Base-by-base conservation (phyloP, 2,888 invertebrate species). In the Plusia festucae region DNA sequence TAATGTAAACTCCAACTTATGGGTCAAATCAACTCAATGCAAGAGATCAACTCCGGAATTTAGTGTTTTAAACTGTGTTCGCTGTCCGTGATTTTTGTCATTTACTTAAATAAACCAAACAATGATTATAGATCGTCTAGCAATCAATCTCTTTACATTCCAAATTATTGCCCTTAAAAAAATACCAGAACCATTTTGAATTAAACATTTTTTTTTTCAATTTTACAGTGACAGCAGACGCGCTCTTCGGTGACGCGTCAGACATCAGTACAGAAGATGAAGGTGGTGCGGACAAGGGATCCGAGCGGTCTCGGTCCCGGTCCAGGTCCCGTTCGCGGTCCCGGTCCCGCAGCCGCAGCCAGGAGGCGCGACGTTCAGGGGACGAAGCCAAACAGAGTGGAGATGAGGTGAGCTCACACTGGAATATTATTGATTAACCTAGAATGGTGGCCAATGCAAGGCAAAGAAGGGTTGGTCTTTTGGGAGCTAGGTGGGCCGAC, bases 231-330 rank as follows among this genome's bases (percentile, higher is more conserved):
- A 97, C 97, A 32, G 98, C 98, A 0, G 97, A 97, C 74, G 98
- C 98, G 9, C 95, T 99, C 30, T 99, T 99, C 91, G 99, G 99
- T 13, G 99, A 99, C 92, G 99, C 98, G 16, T 97, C 98, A 70
- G 99, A 99, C 88, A 99, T 99, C 53, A 98, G 98, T 87, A 97
- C 97, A 8, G 98, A 98, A 76, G 98, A 98, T 79, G 98, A 97
- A 66, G 96, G 94, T 7, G 89, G 94, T 13, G 89, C 84, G 4
- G 87, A 86, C 65, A 93, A 93, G 79, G 90, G 84, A 15, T 87
- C 85, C 67, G 82, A 53, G 0, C 73, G 84, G 22, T 85, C 86
- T 3, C 82, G 83, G 2, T 85, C 87, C 6, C 82, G 83, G 2
- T 85, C 87, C 0, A 76, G 89, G 3, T 82, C 83, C 5, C 81